These are phyloP conservation scores for Tenthredo distinguenda DNA, from an alignment of 2,888 invertebrate genomes.

Conservation along the genomic window DNA sequence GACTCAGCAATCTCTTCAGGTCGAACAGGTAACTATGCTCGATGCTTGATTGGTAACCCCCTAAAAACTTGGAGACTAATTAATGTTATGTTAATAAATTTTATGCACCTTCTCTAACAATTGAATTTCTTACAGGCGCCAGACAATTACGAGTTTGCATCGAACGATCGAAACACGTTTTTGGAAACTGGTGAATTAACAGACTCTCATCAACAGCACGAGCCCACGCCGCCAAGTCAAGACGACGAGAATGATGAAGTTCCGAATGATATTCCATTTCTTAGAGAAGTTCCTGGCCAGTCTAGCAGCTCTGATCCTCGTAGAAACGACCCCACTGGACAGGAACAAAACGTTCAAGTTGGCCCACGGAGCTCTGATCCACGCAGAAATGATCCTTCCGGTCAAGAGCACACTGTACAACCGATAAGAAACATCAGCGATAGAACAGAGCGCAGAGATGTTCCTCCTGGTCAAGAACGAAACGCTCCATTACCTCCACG, in stretches of 20 bases:
- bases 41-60: background rate
- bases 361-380: constrained; percentile 69
- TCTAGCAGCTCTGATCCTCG: constrained; percentile 73
- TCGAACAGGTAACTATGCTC: constrained; percentile 62
- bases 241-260: constrained; percentile 77
- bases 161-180: constrained; percentile 76
- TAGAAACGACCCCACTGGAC: constrained; percentile 75
- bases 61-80: background rate
- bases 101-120: background rate
- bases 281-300: constrained; percentile 76
- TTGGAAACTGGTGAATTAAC: constrained; percentile 77
- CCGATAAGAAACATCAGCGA: constrained; percentile 65
- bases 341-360: constrained; percentile 71
- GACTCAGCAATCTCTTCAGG: constrained; percentile 61
- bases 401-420: constrained; percentile 67
- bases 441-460: constrained; percentile 68
- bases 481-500: constrained; percentile 63
- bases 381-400: constrained; percentile 74
- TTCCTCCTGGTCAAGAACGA: constrained; percentile 70
- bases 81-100: background rate
- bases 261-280: constrained; percentile 75
- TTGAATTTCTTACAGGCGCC: constrained; percentile 62
- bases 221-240: constrained; percentile 71
- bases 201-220: constrained; percentile 75
- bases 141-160: constrained; percentile 76